Base-by-base conservation (phyloP, 1,140 invertebrate genomes). In the Hetaerina americana region DNA sequence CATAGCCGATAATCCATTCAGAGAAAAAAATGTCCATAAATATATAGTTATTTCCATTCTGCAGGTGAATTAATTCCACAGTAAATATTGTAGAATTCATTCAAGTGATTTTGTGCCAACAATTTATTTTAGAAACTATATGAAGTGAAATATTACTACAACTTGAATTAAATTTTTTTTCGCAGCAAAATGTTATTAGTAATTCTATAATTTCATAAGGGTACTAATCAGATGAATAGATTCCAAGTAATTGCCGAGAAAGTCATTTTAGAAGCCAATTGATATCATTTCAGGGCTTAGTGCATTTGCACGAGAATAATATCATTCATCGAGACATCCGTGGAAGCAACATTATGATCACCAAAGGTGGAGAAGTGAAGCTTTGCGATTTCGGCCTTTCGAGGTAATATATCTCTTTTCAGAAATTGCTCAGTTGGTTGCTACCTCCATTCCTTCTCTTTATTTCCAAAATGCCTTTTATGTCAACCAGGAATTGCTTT, bases 251-350 rank as follows among this genome's bases (percentile, higher is more conserved):
- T 40, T 40, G 2, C 40, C 10, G 22, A 57, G 40, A 70, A 25
- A 8, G 10, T 70, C 70, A 66, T 70, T 31, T 72, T 28, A 67
- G n/a, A 29, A 5, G 3, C n/a, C 68, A 71, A 26, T 68, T 74
- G 69, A 73, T n/a, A 72, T 75, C 26, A 72, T 80, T 82, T 69
- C 77, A 93, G 88, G 93, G 87, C 0, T 78, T 94, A 57, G 82
- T 88, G 5, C 87, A 92, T 78, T 82, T 97, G 22, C 94, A 96
- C 78, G 88, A 93, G 78, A 90, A 94, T 78, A 87, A 93, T 78
- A 85, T 95, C 6, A 88, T 97, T 66, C 93, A 97, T 81, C 86
- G 94, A 66, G 93, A 96, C 79, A 85, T 97, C 31, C 88, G 90
- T 75, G 92, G 91, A 29, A 91, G 87, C 75, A 97, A 96, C 78